phyloP scores from a whole-genome alignment of 2,113 vertebrate genomes.

The Gymnorhina tibicen region DNA sequence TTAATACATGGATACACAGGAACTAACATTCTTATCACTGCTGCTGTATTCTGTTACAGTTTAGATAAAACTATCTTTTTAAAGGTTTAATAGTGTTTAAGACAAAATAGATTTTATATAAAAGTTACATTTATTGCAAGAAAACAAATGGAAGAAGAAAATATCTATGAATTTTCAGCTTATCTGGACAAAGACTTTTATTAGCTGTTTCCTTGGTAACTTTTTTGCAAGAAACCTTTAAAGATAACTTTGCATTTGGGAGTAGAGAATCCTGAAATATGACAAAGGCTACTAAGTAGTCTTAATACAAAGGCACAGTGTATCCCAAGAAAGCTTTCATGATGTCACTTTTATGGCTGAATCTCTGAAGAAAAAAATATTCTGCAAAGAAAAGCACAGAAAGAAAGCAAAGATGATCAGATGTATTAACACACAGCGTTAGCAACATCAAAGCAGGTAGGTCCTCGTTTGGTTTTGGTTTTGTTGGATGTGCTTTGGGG shows the following conservation, averaged over 20 bases:
- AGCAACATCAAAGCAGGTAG: background rate
- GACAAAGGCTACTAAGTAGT: background rate
- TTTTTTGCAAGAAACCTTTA: background rate
- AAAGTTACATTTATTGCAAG: background rate
- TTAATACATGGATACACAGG: background rate
- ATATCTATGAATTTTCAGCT: background rate
- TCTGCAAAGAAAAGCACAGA: background rate
- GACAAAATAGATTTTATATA: background rate
- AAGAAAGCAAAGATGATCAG: background rate
- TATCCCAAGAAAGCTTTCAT: background rate
- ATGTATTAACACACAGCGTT: background rate
- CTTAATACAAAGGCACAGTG: background rate
- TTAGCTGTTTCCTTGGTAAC: background rate
- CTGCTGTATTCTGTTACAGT: background rate
- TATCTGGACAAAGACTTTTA: slow-evolving; percentile 19
- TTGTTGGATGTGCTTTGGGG: background rate
- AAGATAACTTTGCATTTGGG: slow-evolving; percentile 21
- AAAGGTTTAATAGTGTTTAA: background rate
- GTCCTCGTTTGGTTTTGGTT: background rate
- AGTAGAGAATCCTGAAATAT: background rate
- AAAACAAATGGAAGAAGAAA: slow-evolving; percentile 11
- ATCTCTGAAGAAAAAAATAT: background rate
- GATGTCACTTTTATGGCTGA: background rate
- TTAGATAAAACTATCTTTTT: background rate
- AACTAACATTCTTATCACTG: background rate